Percentiles rank a stretch among this genome's conserved stretches.
Evolutionary conservation across 2,888 invertebrate genomes (phyloP).

Genomic region (Ditylenchus weischeri): DNA sequence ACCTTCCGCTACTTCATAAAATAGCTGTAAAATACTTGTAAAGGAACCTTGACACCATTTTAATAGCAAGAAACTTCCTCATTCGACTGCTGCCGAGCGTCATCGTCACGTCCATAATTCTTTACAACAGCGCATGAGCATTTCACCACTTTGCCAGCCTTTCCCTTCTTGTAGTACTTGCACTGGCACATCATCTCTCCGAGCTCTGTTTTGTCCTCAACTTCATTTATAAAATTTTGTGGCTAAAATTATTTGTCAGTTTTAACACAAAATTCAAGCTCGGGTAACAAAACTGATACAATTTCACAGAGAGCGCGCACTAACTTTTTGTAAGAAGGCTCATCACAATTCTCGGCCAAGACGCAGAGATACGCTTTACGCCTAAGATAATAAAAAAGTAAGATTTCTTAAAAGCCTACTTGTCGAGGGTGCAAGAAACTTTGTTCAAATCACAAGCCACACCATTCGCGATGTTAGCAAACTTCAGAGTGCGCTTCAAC

Average conservation of each 20-base stretch:
- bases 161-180: slow-evolving; percentile 98
- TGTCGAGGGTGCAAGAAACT: slow-evolving; percentile 94
- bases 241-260: slow-evolving; percentile 61
- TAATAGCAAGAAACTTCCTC: slow-evolving; percentile 62
- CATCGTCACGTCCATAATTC: slow-evolving; percentile 96
- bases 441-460: slow-evolving; percentile 94
- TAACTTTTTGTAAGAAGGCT: slow-evolving; percentile 92
- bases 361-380: slow-evolving; percentile 94
- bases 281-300: slow-evolving; percentile 34
- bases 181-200: slow-evolving; percentile 99
- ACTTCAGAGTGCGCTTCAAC: slow-evolving; percentile 87
- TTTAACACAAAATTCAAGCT: too few relatives aligned
- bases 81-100: slow-evolving; percentile 86
- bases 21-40: slow-evolving; percentile 66
- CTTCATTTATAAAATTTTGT: slow-evolving; percentile 92
- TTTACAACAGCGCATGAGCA: slow-evolving; percentile 96
- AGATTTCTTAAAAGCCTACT: slow-evolving; percentile 65
- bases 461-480: slow-evolving; percentile 88
- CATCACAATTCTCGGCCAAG: slow-evolving; percentile 95
- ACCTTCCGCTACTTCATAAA: slow-evolving; percentile 66
- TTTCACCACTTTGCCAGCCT: slow-evolving; percentile 95
- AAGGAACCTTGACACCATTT: too few relatives aligned
- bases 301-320: slow-evolving; percentile 96
- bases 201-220: slow-evolving; percentile 96
- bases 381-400: slow-evolving; percentile 64